Evolutionary conservation across 1,140 invertebrate genomes (phyloP).

Genomic region (Tyrophagus putrescentiae): DNA sequence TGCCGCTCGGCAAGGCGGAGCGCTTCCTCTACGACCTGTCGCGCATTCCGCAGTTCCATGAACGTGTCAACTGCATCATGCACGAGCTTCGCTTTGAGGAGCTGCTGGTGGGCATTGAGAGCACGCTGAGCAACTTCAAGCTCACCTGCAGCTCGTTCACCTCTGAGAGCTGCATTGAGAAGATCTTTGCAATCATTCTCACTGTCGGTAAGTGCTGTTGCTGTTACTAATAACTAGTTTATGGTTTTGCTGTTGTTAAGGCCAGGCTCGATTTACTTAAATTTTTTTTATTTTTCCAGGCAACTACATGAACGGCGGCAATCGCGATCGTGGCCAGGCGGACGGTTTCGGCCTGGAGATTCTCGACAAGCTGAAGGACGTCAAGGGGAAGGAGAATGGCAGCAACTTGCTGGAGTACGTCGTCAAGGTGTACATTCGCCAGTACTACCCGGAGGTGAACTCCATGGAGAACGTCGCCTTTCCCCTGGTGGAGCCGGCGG

Average conservation of each 20-base stretch:
- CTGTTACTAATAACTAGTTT: no score
- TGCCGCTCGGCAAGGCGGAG: conserved; percentile 78
- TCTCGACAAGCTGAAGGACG: conserved; percentile 78
- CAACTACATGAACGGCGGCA: conserved; percentile 94
- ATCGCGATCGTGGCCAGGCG: conserved; percentile 75
- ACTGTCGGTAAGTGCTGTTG: conserved; percentile 46
- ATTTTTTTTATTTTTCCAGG: conserved; percentile 36
- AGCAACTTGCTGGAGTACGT: conserved; percentile 82
- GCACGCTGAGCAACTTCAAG: conserved; percentile 69
- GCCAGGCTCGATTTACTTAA: neutral
- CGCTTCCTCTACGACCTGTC: conserved; percentile 72
- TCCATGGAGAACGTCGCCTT: conserved; percentile 36
- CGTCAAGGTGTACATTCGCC: conserved; percentile 50
- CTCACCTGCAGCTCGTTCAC: conserved; percentile 67
- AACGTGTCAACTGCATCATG: conserved; percentile 80
- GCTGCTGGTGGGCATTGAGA: conserved; percentile 55
- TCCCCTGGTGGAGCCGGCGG: conserved; percentile 77
- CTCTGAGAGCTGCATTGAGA: conserved; percentile 56
- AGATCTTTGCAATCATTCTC: conserved; percentile 71
- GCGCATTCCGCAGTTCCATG: conserved; percentile 71
- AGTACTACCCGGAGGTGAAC: conserved; percentile 36
- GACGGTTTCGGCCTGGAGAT: conserved; percentile 93
- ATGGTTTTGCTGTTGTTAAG: neutral
- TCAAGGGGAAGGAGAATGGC: conserved; percentile 68
- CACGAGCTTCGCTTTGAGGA: conserved; percentile 84